Conservation (phyloP, 1,140 invertebrate species). For the Popillia japonica region DNA sequence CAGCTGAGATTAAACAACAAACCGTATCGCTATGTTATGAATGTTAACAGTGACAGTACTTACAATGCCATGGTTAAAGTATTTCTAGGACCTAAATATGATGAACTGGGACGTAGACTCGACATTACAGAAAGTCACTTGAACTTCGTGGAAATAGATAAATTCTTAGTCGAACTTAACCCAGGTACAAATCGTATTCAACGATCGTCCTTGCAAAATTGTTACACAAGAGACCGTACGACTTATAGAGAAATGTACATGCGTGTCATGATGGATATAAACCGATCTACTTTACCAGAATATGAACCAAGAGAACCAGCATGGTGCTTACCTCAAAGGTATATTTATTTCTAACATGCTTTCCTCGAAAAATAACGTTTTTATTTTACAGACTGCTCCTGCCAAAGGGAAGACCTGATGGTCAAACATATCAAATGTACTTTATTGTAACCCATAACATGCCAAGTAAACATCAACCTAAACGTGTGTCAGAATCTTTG, state of each 20-base stretch:
- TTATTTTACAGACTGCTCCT: slow-evolving; percentile 63
- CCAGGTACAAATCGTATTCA: slow-evolving; percentile 73
- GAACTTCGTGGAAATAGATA: slow-evolving; percentile 71
- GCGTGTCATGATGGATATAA: slow-evolving; percentile 64
- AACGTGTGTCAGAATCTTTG: slow-evolving; percentile 29
- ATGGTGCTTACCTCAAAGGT: slow-evolving; percentile 59
- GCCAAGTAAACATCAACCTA: not conserved
- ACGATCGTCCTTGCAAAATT: slow-evolving; percentile 73
- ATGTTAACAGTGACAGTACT: slow-evolving; percentile 66
- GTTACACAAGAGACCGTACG: slow-evolving; percentile 69
- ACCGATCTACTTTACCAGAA: slow-evolving; percentile 63
- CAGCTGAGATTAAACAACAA: slow-evolving; percentile 68
- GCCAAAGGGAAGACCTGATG: slow-evolving; percentile 68
- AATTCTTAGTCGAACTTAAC: slow-evolving; percentile 61
- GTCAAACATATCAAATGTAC: slow-evolving; percentile 69
- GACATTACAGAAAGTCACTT: slow-evolving; percentile 63
- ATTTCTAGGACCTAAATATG: slow-evolving; percentile 76
- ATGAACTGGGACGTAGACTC: slow-evolving; percentile 64
- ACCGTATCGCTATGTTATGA: slow-evolving; percentile 70
- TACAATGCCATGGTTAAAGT: slow-evolving; percentile 67
- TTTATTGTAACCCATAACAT: slow-evolving; percentile 64
- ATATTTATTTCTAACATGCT: slow-evolving; percentile 7
- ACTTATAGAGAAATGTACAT: slow-evolving; percentile 68
- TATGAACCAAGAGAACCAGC: slow-evolving; percentile 35
- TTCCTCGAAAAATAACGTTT: slow-evolving; percentile 17